phyloP scores from a whole-genome alignment of 2,888 invertebrate genomes.

The Mesorhabditis belari region DNA sequence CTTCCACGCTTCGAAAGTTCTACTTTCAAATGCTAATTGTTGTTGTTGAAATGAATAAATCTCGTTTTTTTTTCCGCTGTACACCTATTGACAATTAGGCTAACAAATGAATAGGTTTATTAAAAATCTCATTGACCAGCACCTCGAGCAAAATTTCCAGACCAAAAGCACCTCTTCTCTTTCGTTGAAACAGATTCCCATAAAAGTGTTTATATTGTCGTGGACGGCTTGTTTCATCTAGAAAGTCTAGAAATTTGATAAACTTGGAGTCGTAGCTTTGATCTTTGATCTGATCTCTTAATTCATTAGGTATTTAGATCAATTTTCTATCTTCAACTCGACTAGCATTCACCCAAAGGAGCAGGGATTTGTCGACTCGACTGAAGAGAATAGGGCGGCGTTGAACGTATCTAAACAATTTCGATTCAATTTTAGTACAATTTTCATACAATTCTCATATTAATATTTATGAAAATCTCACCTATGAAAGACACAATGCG shows the following conservation, averaged over 20 bases:
- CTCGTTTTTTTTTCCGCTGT: not conserved
- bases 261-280: not conserved
- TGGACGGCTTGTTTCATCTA: constrained; percentile 81
- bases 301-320: not conserved
- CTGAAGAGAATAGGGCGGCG: constrained; percentile 31
- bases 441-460: too few relatives aligned
- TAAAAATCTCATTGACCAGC: constrained; percentile 10
- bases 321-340: not conserved
- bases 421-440: too few relatives aligned
- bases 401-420: constrained; percentile 18
- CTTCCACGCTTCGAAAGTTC: not conserved
- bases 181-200: constrained; percentile 63
- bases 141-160: constrained; percentile 50
- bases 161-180: constrained; percentile 46
- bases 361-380: constrained; percentile 24
- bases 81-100: too few relatives aligned
- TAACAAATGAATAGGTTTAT: too few relatives aligned
- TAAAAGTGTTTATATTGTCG: constrained; percentile 92
- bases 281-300: too few relatives aligned
- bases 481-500: constrained; percentile 33
- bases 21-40: not conserved
- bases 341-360: constrained; percentile 15
- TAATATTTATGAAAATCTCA: too few relatives aligned
- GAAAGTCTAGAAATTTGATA: not conserved
- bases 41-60: not conserved